Evolutionary conservation across 1,140 invertebrate species (phyloP).

Genomic region (Caenorhabditis inopinata): DNA sequence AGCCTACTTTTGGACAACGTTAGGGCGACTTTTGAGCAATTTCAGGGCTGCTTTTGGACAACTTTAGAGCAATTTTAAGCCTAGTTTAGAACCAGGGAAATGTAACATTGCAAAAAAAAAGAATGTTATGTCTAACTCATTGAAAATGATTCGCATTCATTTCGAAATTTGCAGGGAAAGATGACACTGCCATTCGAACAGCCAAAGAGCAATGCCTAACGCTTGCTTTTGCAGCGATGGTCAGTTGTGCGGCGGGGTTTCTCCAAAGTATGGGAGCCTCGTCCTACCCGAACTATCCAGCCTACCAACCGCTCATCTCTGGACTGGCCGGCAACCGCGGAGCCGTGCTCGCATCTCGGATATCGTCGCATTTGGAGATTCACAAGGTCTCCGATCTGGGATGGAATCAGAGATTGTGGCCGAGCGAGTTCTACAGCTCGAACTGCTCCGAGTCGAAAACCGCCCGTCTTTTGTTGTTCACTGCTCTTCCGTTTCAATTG

Average conservation of each 20-base stretch:
- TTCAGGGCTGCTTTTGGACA: no score
- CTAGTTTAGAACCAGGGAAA: no score
- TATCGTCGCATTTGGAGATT: not conserved
- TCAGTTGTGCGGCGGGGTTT: not conserved
- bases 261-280: not conserved
- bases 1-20: no score
- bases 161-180: not conserved
- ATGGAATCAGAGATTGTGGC: not conserved
- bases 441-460: not conserved
- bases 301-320: conserved; percentile 1
- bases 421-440: not conserved
- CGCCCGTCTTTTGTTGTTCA: not conserved
- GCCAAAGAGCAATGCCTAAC: conserved; percentile 3
- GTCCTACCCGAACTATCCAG: conserved; percentile 3
- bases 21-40: no score
- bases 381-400: not conserved
- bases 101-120: no score
- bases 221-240: not conserved
- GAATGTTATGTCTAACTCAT: no score
- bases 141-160: no score
- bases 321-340: not conserved
- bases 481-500: conserved; percentile 1
- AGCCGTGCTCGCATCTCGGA: not conserved
- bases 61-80: no score
- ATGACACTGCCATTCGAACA: not conserved